A percentile compares a stretch with the other conserved stretches of the same genome.
These are phyloP conservation scores for Meloidogyne chitwoodi DNA, from an alignment of 1,140 invertebrate species.

Conservation along the genomic window DNA sequence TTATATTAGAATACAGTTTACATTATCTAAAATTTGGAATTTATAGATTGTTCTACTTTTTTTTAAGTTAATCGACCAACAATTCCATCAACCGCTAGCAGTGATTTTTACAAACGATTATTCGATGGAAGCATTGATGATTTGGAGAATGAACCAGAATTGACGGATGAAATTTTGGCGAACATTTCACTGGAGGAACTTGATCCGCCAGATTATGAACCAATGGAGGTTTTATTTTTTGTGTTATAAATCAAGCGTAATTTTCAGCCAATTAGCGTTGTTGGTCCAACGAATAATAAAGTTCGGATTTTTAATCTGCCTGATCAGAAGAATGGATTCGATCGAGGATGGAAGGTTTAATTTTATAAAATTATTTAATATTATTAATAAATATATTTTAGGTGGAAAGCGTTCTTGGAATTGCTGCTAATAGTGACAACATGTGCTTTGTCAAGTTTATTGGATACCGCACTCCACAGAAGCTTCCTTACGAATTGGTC, in stretches of 20 bases:
- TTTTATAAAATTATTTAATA: neutral
- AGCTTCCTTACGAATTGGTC: conserved; percentile 7
- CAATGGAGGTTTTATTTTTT: conserved; percentile 5
- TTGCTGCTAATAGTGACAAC: neutral
- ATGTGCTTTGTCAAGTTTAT: conserved; percentile 19
- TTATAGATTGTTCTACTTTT: no score
- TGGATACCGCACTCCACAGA: conserved; percentile 10
- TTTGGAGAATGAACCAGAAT: neutral
- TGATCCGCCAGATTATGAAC: conserved; percentile 5
- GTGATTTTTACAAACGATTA: neutral
- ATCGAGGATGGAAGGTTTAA: conserved; percentile 17
- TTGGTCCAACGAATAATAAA: neutral
- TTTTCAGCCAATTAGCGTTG: conserved; percentile 6
- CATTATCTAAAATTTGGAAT: no score
- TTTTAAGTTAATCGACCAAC: neutral
- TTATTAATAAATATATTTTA: neutral
- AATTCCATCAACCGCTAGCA: neutral
- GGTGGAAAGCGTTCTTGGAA: conserved; percentile 11
- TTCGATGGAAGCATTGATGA: neutral
- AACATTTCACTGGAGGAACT: neutral
- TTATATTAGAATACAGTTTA: no score
- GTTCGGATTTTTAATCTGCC: neutral
- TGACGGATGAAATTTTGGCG: neutral
- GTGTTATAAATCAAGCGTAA: neutral
- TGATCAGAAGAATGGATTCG: conserved; percentile 16